These are phyloP conservation scores for Drosophila pseudotalamancana DNA, from an alignment of 2,888 invertebrate species.

Conservation along the genomic window DNA sequence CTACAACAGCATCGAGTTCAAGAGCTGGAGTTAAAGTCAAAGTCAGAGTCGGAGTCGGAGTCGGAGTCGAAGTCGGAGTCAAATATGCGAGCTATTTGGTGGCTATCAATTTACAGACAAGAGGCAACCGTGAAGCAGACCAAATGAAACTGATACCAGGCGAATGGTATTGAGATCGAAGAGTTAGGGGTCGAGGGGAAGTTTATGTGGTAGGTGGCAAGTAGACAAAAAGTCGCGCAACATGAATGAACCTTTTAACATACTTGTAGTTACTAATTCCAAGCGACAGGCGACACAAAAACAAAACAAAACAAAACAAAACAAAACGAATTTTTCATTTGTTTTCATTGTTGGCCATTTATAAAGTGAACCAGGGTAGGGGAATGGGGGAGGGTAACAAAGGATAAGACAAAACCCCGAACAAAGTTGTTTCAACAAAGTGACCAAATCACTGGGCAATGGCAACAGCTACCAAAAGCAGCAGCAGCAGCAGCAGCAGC, in stretches of 20 bases:
- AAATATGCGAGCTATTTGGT: conserved; percentile 71
- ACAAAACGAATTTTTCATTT: conserved; percentile 74
- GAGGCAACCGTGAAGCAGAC: conserved; percentile 77
- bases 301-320: conserved; percentile 35
- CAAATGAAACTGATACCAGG: conserved; percentile 78
- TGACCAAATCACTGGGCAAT: conserved; percentile 68
- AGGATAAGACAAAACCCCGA: conserved; percentile 46
- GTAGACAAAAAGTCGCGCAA: conserved; percentile 75
- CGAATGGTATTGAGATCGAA: conserved; percentile 22
- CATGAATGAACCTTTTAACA: conserved; percentile 82
- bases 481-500: conserved; percentile 55
- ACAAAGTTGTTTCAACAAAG: conserved; percentile 75
- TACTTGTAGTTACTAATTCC: conserved; percentile 81
- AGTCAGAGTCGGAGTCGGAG: conserved; percentile 9
- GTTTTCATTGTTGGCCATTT: conserved; percentile 63
- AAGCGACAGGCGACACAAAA: conserved; percentile 74
- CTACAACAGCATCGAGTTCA: neutral
- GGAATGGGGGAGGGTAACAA: conserved; percentile 7
- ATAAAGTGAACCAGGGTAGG: conserved; percentile 8
- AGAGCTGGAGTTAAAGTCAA: conserved; percentile 12
- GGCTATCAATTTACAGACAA: conserved; percentile 74
- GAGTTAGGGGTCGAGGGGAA: neutral
- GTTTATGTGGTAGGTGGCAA: conserved; percentile 48
- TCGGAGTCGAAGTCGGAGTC: conserved; percentile 26
- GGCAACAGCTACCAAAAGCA: conserved; percentile 59